A percentile compares a stretch with the other conserved stretches of the same genome.
phyloP scores from a whole-genome alignment of 92 coral and sea anemone species.

The Micromussa lordhowensis region DNA sequence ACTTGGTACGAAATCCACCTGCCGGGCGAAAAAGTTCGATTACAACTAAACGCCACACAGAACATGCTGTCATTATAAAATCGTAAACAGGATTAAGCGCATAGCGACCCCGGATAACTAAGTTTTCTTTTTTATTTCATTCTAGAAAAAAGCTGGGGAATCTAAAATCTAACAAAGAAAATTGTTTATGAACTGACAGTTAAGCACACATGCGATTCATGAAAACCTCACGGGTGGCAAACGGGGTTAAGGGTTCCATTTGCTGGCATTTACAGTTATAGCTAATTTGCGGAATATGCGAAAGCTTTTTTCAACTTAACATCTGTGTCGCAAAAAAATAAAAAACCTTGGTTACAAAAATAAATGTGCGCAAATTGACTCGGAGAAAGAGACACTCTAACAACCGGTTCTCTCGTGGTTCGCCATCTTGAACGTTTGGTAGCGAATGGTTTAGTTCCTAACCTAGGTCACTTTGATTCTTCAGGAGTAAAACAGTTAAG shows the following conservation, averaged over 20 bases:
- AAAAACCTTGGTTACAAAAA: background rate
- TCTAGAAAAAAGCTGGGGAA: conserved; percentile 5
- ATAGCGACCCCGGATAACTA: conserved; percentile 7
- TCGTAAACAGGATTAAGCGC: conserved; percentile 35
- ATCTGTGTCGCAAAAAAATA: background rate
- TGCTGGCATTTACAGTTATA: background rate
- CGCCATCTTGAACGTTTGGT: background rate
- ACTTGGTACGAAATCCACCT: conserved; percentile 8
- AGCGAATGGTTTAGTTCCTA: background rate
- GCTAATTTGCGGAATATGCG: background rate
- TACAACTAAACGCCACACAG: conserved; percentile 19
- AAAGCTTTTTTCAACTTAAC: conserved; percentile 2
- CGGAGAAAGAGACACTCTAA: background rate
- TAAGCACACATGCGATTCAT: conserved; percentile 27
- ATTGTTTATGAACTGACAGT: conserved; percentile 31
- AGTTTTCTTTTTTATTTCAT: background rate
- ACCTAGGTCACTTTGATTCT: background rate
- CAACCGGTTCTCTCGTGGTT: too few species aligned
- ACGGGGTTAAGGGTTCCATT: conserved; percentile 18
- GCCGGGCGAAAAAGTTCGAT: conserved; percentile 13
- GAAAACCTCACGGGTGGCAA: conserved; percentile 42
- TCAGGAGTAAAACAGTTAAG: too few species aligned
- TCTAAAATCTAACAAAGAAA: conserved; percentile 11
- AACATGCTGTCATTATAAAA: conserved; percentile 19
- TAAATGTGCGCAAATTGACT: background rate